Evolutionary conservation across 2,888 invertebrate species (phyloP), one percentile per base, ranked within the genome.

Genomic region (Eupithecia tripunctaria): DNA sequence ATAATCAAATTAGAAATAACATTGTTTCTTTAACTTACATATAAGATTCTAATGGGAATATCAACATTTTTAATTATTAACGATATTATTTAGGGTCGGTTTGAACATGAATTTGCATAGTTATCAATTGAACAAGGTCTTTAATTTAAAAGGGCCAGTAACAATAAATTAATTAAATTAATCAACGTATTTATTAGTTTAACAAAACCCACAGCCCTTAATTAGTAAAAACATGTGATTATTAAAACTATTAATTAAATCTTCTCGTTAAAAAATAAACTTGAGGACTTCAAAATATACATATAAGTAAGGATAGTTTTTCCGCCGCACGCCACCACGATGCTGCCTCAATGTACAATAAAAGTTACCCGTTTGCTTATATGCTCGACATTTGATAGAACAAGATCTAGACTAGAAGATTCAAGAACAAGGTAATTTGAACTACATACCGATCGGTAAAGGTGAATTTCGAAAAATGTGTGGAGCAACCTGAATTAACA

Each of bases 241-340:
- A 51, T 10, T 3, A 51, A n/a, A n/a, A 47, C n/a, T n/a, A 8
- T 43, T 2, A n/a, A 47, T 10, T 10, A 21, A n/a, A n/a, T 47
- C 2, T 47, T 1, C 7, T 8, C n/a, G 1, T n/a, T 2, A 47
- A 47, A 47, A n/a, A 47, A 47, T 1, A 47, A 21, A 51, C 10
- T 21, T 51, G 21, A 51, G 2, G n/a, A 7, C n/a, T 10, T 51
- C 21, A 18, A 43, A 43, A 43, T 43, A 43, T n/a, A 8, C 15
- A 29, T 29, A 5, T 32, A 43, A 8, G 7, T 18, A n/a, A 0
- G 8, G 10, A 51, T 10, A 51, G 21, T 10, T 51, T 51, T 21
- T 76, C 78, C 80, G 81, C 68, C 74, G 73, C 32, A 25, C 67
- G 65, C 72, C 63, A 56, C 66, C 73, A 67, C 41, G 67, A 51